Percentiles rank a stretch among this genome's conserved stretches.
Evolutionary conservation across 2,113 vertebrate genomes (phyloP).

Genomic region (Mustela lutreola): DNA sequence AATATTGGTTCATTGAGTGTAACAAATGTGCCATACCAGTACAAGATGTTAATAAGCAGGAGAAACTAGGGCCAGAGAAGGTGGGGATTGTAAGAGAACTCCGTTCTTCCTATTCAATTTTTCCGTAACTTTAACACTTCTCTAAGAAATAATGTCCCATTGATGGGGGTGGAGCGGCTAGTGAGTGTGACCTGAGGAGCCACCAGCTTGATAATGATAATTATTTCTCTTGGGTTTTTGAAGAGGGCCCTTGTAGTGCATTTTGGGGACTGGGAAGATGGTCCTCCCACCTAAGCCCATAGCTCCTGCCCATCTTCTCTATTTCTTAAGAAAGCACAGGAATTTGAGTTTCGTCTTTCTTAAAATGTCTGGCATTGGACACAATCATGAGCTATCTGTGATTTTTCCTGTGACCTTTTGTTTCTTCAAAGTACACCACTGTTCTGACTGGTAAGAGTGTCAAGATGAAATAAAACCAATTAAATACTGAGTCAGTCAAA

Average conservation of each 20-base stretch:
- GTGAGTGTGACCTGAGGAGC: background rate
- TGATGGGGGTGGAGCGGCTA: background rate
- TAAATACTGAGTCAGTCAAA: constrained; percentile 3
- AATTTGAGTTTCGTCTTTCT: background rate
- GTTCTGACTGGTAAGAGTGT: background rate
- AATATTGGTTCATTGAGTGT: background rate
- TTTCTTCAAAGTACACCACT: background rate
- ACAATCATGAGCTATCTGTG: background rate
- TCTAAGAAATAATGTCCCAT: background rate
- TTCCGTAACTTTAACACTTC: background rate
- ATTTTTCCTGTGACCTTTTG: background rate
- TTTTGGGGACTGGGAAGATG: background rate
- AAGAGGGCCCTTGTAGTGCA: background rate
- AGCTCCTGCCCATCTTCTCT: background rate
- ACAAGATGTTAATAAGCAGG: too few species aligned
- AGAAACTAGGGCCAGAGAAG: too few species aligned
- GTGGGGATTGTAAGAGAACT: background rate
- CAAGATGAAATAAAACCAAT: constrained; percentile 13
- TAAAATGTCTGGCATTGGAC: background rate
- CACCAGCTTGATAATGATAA: background rate
- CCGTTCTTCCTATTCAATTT: background rate
- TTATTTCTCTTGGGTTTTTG: background rate
- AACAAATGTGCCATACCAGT: fast-evolving
- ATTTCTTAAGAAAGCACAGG: background rate
- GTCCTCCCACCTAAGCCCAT: background rate